Base-by-base conservation (phyloP, 2,888 invertebrate genomes). In the Bursaphelenchus okinawaensis region DNA sequence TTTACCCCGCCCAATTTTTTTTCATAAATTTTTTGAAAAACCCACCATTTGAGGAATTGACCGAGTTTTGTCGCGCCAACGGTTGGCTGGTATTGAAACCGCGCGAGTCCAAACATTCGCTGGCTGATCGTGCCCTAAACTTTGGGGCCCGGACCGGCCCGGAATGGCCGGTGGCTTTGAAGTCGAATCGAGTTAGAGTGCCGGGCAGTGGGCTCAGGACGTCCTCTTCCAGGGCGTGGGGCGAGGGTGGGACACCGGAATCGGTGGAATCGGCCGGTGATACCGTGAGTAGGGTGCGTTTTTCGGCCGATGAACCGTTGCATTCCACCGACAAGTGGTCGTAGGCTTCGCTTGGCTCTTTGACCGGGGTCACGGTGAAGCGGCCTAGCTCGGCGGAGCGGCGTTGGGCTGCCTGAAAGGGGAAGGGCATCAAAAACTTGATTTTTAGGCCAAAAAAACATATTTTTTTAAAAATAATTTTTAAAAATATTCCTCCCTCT, bases 261-360 rank as follows among this genome's bases (percentile, higher is more conserved):
- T 69, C 69, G 16, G 72, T 57, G 23, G 57, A 57, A 0, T 70
- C 64, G 24, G 68, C 55, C 7, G 68, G 68, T 22, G 60, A 59
- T 1, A 31, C 60, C 23, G 22, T 59, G 22, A 24, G 40, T 16
- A 40, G 40, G n/a, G 40, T 16, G 12, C 40, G 40, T 40, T 40
- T 40, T 40, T 40, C 40, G 40, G 40, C 40, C 16, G 40, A 12
- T 12, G 40, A 40, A 4, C 40, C 40, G 40, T 12, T 16, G n/a
- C 40, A 40, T 40, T 40, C 40, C 3, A 40, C 40, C 40, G 40
- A 40, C 40, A 40, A n/a, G n/a, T 40, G 40, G 40, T 40, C 40
- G 40, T 16, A 40, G 40, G 40, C 2, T 2, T 40, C 40, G 3
- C 16, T n/a, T n/a, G 40, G 40, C 40, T 40, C 40, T n/a, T 40